Conservation (phyloP, 2,797 vertebrate species). For the Coreius guichenoti region DNA sequence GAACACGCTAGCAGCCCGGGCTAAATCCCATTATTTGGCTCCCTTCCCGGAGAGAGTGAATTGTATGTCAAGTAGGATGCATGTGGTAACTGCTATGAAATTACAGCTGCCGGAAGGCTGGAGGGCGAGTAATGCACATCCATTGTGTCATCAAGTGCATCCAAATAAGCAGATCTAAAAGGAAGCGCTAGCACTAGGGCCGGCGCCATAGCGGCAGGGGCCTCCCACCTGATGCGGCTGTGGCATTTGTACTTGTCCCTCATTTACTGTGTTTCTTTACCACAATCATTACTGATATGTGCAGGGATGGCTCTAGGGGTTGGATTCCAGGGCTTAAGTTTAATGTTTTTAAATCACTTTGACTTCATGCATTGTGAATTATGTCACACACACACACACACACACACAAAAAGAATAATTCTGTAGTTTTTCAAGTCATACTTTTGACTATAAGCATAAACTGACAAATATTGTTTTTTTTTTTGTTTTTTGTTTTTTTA, state of each 20-base stretch:
- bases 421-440: too few relatives aligned
- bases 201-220: slow-evolving; percentile 50
- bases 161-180: slow-evolving; percentile 84
- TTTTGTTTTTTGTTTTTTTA: too few relatives aligned
- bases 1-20: slow-evolving; percentile 69
- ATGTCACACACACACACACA: too few relatives aligned
- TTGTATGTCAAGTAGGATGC: slow-evolving; percentile 87
- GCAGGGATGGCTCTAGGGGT: not conserved
- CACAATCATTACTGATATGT: slow-evolving; percentile 1
- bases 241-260: not conserved
- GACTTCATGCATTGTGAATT: not conserved
- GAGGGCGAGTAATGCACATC: slow-evolving; percentile 80
- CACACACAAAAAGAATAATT: too few relatives aligned
- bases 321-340: not conserved
- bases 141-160: slow-evolving; percentile 85
- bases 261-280: not conserved
- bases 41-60: slow-evolving; percentile 80
- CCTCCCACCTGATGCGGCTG: slow-evolving; percentile 51
- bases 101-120: slow-evolving; percentile 79
- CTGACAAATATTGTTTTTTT: too few relatives aligned
- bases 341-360: slow-evolving; percentile 1
- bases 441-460: too few relatives aligned
- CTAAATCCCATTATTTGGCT: slow-evolving; percentile 86
- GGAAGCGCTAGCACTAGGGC: slow-evolving; percentile 56
- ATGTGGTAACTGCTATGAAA: slow-evolving; percentile 85